These are phyloP conservation scores for Atrina japonica DNA, from an alignment of 2,888 invertebrate genomes.

Conservation along the genomic window DNA sequence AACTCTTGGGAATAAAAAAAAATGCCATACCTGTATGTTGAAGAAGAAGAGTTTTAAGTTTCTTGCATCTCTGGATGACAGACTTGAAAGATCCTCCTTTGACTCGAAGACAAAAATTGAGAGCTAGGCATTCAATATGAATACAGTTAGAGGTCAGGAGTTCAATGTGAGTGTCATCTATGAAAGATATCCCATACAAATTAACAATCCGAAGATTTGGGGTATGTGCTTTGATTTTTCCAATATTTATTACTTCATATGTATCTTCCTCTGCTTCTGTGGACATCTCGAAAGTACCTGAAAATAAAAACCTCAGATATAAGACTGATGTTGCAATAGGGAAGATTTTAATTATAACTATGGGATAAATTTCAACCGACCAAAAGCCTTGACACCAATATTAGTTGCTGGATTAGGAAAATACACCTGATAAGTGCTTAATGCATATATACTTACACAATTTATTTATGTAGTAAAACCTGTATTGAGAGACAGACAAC, in stretches of 20 bases:
- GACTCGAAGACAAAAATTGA: constrained; percentile 98
- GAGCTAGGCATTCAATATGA: constrained; percentile 96
- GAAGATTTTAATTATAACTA: too few relatives aligned
- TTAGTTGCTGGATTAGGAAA: too few relatives aligned
- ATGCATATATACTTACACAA: too few relatives aligned
- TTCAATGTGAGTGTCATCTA: constrained; percentile 99
- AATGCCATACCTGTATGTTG: constrained; percentile 99
- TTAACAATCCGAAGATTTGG: constrained; percentile 99
- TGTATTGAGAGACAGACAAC: too few relatives aligned
- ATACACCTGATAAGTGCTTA: too few relatives aligned
- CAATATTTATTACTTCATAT: constrained; percentile 91
- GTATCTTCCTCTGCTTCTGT: constrained; percentile 99
- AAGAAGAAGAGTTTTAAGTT: constrained; percentile 95
- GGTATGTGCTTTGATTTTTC: constrained; percentile 98
- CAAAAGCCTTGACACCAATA: too few relatives aligned
- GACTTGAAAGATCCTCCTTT: constrained; percentile 97
- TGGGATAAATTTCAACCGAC: too few relatives aligned
- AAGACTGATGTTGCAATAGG: too few relatives aligned
- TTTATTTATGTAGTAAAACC: too few relatives aligned
- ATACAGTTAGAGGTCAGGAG: constrained; percentile 95
- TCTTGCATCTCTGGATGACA: constrained; percentile 94
- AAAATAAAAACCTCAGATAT: constrained; percentile 17
- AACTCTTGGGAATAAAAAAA: too few relatives aligned
- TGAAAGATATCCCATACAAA: constrained; percentile 98
- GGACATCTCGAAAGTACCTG: constrained; percentile 81